phyloP scores from a whole-genome alignment of 2,888 invertebrate genomes.

The Carabus problematicus region DNA sequence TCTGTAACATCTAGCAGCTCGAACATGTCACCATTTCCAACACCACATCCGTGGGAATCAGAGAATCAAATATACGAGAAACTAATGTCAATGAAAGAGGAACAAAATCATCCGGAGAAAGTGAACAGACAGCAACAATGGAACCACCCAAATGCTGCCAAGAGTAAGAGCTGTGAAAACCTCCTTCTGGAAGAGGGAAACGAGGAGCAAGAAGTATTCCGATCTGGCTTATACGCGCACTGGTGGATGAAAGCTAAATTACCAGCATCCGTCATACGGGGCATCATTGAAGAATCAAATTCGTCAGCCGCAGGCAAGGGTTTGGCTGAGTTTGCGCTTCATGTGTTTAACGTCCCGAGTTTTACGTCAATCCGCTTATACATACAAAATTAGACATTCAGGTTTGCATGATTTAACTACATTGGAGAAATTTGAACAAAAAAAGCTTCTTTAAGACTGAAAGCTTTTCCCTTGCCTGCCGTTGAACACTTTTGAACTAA shows the following conservation, averaged over 20 bases:
- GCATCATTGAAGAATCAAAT: constrained; percentile 57
- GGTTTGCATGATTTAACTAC: constrained; percentile 19
- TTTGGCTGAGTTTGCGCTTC: constrained; percentile 48
- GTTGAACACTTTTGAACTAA: constrained; percentile 4
- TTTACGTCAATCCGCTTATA: constrained; percentile 45
- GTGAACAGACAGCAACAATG: constrained; percentile 59
- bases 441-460: constrained; percentile 51
- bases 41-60: constrained; percentile 60
- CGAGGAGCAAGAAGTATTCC: constrained; percentile 69
- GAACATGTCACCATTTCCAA: constrained; percentile 57
- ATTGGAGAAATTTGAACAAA: constrained; percentile 42
- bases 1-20: constrained; percentile 62
- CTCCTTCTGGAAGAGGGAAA: constrained; percentile 49
- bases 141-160: constrained; percentile 61
- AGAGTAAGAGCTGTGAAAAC: constrained; percentile 46
- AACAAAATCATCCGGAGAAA: constrained; percentile 48
- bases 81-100: constrained; percentile 58
- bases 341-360: constrained; percentile 44
- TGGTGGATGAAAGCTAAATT: constrained; percentile 92
- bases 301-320: constrained; percentile 60
- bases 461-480: constrained; percentile 43
- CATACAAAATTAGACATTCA: constrained; percentile 46
- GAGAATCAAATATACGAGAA: constrained; percentile 62
- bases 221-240: constrained; percentile 87
- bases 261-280: constrained; percentile 67